A percentile compares a stretch with the other conserved stretches of the same genome.
Evolutionary conservation across 2,113 vertebrate genomes (phyloP).

Genomic region (Tautogolabrus adspersus): DNA sequence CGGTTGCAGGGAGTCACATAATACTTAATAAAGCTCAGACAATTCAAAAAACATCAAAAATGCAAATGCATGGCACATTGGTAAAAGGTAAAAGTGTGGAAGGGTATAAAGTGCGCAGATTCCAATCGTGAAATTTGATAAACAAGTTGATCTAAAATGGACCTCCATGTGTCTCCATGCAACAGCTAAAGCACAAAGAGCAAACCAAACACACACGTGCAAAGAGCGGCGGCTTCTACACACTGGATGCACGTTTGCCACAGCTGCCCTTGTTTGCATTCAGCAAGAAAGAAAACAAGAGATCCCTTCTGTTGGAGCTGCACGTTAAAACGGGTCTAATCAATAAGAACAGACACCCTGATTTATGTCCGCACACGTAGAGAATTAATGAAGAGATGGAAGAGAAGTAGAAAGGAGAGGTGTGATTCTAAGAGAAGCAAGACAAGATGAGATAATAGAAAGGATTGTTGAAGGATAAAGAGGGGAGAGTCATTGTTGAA

Average conservation of each 20-base stretch:
- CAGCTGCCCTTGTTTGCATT: constrained; percentile 15
- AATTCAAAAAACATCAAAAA: no score
- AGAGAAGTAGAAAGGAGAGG: neutral
- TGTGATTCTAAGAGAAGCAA: neutral
- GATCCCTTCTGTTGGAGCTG: constrained; percentile 12
- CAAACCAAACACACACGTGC: neutral
- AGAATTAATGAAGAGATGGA: neutral
- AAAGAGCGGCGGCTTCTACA: neutral
- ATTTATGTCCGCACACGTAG: constrained; percentile 27
- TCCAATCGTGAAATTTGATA: no score
- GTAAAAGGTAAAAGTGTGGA: no score
- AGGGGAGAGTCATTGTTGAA: neutral
- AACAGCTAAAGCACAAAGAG: neutral
- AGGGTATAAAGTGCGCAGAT: no score
- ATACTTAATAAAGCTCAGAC: no score
- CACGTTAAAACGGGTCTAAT: constrained; percentile 43
- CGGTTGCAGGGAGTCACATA: no score
- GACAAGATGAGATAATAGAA: constrained; percentile 11
- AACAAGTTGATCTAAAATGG: no score
- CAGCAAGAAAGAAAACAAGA: constrained; percentile 24
- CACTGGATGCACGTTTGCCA: neutral
- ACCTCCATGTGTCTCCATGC: neutral
- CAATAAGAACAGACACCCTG: constrained; percentile 39
- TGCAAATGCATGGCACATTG: no score
- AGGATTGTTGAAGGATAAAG: neutral